Base-by-base conservation (phyloP, 2,113 vertebrate genomes). In the Trematocara variabile region DNA sequence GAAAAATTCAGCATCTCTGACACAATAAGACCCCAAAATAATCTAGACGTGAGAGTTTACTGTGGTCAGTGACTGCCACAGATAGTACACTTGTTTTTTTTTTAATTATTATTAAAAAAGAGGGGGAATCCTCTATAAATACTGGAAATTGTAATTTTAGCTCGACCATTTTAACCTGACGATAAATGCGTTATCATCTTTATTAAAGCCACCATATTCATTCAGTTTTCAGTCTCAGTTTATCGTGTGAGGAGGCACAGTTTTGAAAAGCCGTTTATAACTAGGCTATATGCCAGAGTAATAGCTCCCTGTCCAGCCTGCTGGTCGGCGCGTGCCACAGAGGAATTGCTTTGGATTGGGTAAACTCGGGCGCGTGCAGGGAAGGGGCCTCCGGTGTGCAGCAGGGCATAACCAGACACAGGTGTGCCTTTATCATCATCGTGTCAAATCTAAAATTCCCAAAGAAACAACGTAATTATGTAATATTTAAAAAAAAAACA, bases 261-360 rank as follows among this genome's bases (percentile, higher is more conserved):
- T 70, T 73, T 82, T 58, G 9, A 80, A 79, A 52, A 33, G 6
- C 20, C 8, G 41, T 22, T 70, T 22, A 34, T 53, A 18, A 73
- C 68, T 28, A 34, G 46, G 28, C 11, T 20, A 33, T 33, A 53
- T 75, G 44, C 1, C 41, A 48, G 44, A n/a, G 44, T 50, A 75
- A 33, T 30, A 75, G 56, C 39, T 70, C 53, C 77, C 79, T 39
- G 37, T 60, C 55, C n/a, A 48, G 5, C 79, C 55, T 44, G 7
- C 53, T 87, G 90, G 53, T n/a, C 73, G 89, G 88, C 91, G 85
- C 92, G 92, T 94, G 92, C 88, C 78, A 87, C 78, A 28, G 28
- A 88, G 12, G 85, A 79, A 95, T 95, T 91, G 91, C 77, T 89
- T 77, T 85, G 52, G 91, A 52, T 18, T 89, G 77, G 82, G 10